Conservation (phyloP, 2,797 vertebrate species). For the Australoheros facetus region DNA sequence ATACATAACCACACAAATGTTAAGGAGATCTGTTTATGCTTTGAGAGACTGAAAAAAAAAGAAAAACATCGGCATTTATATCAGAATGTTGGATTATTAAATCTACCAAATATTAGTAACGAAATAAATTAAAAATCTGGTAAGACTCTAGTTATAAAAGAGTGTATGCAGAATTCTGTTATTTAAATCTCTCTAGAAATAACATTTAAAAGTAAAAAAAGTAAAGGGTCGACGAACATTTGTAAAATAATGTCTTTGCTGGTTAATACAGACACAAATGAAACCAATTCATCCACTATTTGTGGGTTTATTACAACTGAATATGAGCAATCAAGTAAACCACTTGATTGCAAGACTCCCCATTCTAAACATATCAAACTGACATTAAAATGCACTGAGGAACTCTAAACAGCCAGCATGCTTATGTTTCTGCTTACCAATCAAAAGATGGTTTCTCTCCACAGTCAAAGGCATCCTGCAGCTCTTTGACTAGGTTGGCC, state of each 20-base stretch:
- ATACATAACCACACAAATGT: no score
- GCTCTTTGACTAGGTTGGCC: constrained; percentile 96
- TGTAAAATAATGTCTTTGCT: background rate
- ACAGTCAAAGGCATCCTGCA: constrained; percentile 97
- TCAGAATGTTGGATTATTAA: no score
- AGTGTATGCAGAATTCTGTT: background rate
- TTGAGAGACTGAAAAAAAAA: no score
- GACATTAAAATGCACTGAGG: constrained; percentile 9
- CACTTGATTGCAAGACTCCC: constrained; percentile 4
- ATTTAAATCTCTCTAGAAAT: no score
- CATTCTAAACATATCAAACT: background rate
- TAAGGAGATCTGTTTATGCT: no score
- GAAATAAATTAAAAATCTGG: no score
- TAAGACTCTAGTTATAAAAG: background rate
- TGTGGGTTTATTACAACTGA: background rate
- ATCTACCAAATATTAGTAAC: no score
- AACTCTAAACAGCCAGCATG: background rate
- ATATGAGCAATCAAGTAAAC: background rate
- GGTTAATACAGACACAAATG: background rate
- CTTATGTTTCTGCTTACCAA: constrained; percentile 79
- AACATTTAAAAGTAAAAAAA: no score
- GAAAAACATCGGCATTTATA: no score
- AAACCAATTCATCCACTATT: background rate
- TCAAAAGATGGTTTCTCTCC: constrained; percentile 97
- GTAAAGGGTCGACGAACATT: background rate